Percentiles rank a stretch among this genome's conserved stretches.
phyloP scores from a whole-genome alignment of 2,113 vertebrate genomes.

The Symphodus melops region DNA sequence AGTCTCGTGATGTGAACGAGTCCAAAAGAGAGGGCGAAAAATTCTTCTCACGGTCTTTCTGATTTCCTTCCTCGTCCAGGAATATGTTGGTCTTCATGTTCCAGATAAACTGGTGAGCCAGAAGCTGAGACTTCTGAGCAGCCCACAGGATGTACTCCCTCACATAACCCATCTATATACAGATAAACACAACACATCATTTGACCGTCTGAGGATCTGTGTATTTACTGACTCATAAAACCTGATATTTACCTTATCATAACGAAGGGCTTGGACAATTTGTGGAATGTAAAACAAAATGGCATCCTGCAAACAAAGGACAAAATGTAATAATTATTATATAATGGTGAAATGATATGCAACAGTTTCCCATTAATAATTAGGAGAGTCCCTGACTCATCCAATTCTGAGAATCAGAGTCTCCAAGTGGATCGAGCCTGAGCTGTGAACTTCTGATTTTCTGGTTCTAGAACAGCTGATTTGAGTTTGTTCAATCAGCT shows the following conservation, averaged over 20 bases:
- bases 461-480: too few species aligned
- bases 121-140: conserved; percentile 94
- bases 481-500: too few species aligned
- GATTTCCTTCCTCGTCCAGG: conserved; percentile 92
- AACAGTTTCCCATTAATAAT: too few species aligned
- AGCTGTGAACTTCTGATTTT: too few species aligned
- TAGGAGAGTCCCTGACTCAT: too few species aligned
- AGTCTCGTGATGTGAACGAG: neutral
- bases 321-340: neutral
- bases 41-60: conserved; percentile 91
- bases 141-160: conserved; percentile 97
- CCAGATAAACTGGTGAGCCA: conserved; percentile 98
- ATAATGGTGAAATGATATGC: too few species aligned
- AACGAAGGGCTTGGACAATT: conserved; percentile 96
- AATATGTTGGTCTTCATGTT: conserved; percentile 99
- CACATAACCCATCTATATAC: conserved; percentile 93
- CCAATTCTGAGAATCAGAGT: too few species aligned
- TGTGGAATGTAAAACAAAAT: conserved; percentile 99
- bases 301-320: conserved; percentile 86
- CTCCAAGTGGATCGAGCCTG: too few species aligned
- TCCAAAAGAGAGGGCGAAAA: neutral
- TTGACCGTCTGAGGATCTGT: neutral
- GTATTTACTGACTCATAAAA: neutral
- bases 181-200: neutral
- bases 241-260: conserved; percentile 90